A percentile compares a stretch with the other conserved stretches of the same genome.
phyloP scores from a whole-genome alignment of 1,140 invertebrate genomes.

The Augochlora pura region DNA sequence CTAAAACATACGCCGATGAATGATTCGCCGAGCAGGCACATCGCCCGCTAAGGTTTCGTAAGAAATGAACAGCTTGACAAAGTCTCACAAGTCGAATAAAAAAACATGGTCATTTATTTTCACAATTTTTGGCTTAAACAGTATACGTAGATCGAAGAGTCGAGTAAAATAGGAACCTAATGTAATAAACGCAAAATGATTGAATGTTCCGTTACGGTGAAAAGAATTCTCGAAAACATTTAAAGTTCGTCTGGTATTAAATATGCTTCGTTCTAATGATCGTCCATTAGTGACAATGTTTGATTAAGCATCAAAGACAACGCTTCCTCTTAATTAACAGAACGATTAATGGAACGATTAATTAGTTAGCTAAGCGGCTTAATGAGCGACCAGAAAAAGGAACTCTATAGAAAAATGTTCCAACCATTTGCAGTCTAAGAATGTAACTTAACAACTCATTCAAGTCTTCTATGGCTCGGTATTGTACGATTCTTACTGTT shows the following conservation, averaged over 20 bases:
- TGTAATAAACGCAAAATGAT: slow-evolving; percentile 2
- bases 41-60: not conserved
- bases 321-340: not conserved
- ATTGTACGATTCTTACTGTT: too few relatives aligned
- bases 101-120: not conserved
- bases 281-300: not conserved
- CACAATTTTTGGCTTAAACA: slow-evolving; percentile 16
- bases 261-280: not conserved
- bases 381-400: slow-evolving; percentile 11
- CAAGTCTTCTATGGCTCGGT: too few relatives aligned
- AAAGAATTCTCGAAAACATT: not conserved
- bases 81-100: slow-evolving; percentile 5
- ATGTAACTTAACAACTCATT: not conserved
- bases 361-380: not conserved
- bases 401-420: slow-evolving; percentile 8
- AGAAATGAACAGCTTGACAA: slow-evolving; percentile 2
- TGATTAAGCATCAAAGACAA: slow-evolving; percentile 12
- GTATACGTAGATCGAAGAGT: not conserved
- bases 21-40: too few relatives aligned
- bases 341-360: slow-evolving; percentile 7
- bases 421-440: slow-evolving; percentile 14
- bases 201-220: not conserved
- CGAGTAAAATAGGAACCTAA: slow-evolving; percentile 43
- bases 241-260: not conserved
- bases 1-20: too few relatives aligned